Evolutionary conservation across 1,140 invertebrate species (phyloP).

Genomic region (Heliconius melpomene): DNA sequence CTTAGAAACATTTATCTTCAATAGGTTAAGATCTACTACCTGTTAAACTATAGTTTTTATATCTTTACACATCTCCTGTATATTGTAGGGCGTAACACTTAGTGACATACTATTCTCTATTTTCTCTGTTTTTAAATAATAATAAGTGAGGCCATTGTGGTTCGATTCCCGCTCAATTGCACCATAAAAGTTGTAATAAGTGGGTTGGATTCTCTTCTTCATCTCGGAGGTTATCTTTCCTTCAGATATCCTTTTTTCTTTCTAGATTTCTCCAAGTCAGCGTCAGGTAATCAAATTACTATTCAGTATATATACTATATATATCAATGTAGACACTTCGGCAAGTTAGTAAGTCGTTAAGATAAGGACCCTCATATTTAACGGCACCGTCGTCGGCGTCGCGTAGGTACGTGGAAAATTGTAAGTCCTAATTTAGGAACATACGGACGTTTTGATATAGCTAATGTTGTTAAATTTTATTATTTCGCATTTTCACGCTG

Average conservation of each 20-base stretch:
- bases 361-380: conserved; percentile 12
- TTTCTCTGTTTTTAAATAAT: too few species aligned
- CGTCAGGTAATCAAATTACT: too few species aligned
- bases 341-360: background rate
- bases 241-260: too few species aligned
- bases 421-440: background rate
- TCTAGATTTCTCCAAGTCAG: too few species aligned
- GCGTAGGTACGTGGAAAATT: background rate
- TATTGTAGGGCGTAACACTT: background rate
- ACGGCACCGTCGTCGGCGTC: background rate
- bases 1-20: background rate
- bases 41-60: background rate
- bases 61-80: background rate
- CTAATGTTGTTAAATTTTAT: background rate
- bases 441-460: background rate
- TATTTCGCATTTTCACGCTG: too few species aligned
- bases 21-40: background rate
- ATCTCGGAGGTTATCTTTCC: too few species aligned
- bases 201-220: background rate
- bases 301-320: background rate
- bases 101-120: background rate
- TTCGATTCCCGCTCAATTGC: too few species aligned
- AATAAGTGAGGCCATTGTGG: too few species aligned
- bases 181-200: too few species aligned
- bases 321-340: background rate